Evolutionary conservation across 2,113 vertebrate genomes (phyloP), one percentile per base, ranked within the genome.

Genomic region (Rhabdomys dilectus): DNA sequence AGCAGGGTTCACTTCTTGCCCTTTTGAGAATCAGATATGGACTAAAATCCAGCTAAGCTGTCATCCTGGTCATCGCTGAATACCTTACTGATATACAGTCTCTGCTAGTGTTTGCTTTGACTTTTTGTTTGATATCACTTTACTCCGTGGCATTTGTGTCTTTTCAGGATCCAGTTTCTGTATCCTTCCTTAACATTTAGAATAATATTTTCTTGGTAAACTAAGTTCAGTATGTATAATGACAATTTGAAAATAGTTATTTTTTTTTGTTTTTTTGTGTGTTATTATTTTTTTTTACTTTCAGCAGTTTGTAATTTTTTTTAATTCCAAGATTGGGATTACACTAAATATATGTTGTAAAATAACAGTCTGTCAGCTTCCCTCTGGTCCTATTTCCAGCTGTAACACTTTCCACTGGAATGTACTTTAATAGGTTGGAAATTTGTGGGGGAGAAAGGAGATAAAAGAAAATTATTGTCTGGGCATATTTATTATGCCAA

Each of bases 401-500:
- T 91, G 45, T 73, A 88, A 64, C 73, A 53, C 15, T 92, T 96
- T 97, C 60, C 89, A 73, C 68, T 78, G 91, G 94, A 97, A 92
- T 81, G 76, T 64, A 88, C 73, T 76, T 62, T 80, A 93, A 92
- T 84, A 97, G 84, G 90, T 11, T 95, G 86, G 51, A 86, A 92
- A 4, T 68, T 31, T 77, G 21, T n/a, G 70, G n/a, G n/a, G 70
- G 34, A 8, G 85, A 64, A 51, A 73, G 13, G 68, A 94, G 36
- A 51, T 88, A 51, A 91, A 45, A 64, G 56, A 39, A 96, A 96
- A 87, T 96, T 92, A 92, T 96, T 93, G 72, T 91, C 89, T 94
- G 64, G 82, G 62, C 42, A 94, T 94, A 95, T 94, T 97, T 96
- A 92, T 98, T 95, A 96, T 93, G 82, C 45, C 60, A 96, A 90